Percentiles rank a stretch among this genome's conserved stretches.
phyloP scores from a whole-genome alignment of 2,888 invertebrate genomes.

The Endotricha flammealis region DNA sequence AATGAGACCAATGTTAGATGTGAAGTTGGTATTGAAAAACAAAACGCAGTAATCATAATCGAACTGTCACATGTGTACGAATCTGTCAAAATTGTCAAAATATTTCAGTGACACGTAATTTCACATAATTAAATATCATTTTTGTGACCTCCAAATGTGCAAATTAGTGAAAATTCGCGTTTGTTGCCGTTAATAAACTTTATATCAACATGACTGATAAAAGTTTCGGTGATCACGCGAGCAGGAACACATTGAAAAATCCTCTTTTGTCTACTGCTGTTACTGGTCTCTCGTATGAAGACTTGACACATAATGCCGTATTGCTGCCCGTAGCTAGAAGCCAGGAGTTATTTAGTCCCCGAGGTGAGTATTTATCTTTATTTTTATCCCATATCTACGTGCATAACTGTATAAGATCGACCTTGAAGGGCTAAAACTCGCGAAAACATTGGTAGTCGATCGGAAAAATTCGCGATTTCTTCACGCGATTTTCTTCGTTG shows the following conservation, averaged over 20 bases:
- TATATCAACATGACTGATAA: conserved; percentile 61
- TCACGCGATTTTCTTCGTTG: conserved; percentile 16
- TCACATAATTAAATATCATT: conserved; percentile 68
- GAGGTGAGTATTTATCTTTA: conserved; percentile 64
- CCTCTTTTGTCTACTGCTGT: conserved; percentile 85
- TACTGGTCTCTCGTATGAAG: conserved; percentile 84
- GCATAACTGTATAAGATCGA: conserved; percentile 36
- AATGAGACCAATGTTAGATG: too few relatives aligned
- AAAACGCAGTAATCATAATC: conserved; percentile 5
- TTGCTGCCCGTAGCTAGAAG: conserved; percentile 80
- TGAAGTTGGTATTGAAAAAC: too few relatives aligned
- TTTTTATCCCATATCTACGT: conserved; percentile 43
- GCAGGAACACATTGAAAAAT: conserved; percentile 76
- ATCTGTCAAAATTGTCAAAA: conserved; percentile 52
- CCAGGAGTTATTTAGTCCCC: conserved; percentile 54
- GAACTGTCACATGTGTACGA: conserved; percentile 13
- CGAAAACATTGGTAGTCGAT: too few relatives aligned
- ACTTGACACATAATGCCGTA: conserved; percentile 84
- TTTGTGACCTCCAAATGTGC: conserved; percentile 74
- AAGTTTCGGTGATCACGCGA: conserved; percentile 66
- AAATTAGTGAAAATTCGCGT: conserved; percentile 59
- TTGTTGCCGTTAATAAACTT: conserved; percentile 43
- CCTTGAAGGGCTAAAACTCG: conserved; percentile 35
- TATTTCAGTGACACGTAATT: conserved; percentile 75
- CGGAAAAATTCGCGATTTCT: too few relatives aligned